Base-by-base conservation (phyloP, 2,888 invertebrate species). In the Diarsia rubi region DNA sequence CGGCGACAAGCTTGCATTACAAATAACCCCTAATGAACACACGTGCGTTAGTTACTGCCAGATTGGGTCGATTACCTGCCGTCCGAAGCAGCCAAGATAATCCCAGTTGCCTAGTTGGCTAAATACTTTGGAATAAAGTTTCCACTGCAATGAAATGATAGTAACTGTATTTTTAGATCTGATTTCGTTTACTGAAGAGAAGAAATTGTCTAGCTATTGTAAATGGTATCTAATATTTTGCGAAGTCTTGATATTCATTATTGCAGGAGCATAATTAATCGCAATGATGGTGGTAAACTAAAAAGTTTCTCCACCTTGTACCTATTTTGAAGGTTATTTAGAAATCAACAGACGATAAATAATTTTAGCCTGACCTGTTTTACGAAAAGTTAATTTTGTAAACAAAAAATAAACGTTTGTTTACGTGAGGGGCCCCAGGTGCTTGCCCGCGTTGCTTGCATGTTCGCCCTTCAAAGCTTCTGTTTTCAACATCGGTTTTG, bases 21-120 rank as follows among this genome's bases (percentile, higher is more conserved):
- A 95, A 96, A 96, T 95, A 92, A 92, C 94, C 90, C 90, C 91
- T 95, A 95, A 95, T 94, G 94, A 93, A 94, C 93, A 89, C 95
- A 95, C 94, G 94, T 93, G 93, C 90, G 86, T 85, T 86, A 81
- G 88, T 88, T 87, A 88, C 87, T 87, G 81, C 83, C 81, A 85
- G 86, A 88, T 86, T 90, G 87, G 90, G 90, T 92, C 92, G 91
- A 88, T 90, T 92, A 93, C 93, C 92, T 92, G 88, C 81, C 75
- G 77, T 73, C 70, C 79, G 79, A 86, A 69, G 45, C 63, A 59
- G 60, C 60, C 66, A 77, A 75, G 73, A 75, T 83, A 86, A 86
- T 77, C 76, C 77, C 78, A 83, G 75, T 66, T 68, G 57, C 75
- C 73, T 75, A 79, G 70, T 63, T 67, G 60, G 78, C 57, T 60